phyloP scores from a whole-genome alignment of 1,140 invertebrate genomes.

The Pseudomyrmex sp. region DNA sequence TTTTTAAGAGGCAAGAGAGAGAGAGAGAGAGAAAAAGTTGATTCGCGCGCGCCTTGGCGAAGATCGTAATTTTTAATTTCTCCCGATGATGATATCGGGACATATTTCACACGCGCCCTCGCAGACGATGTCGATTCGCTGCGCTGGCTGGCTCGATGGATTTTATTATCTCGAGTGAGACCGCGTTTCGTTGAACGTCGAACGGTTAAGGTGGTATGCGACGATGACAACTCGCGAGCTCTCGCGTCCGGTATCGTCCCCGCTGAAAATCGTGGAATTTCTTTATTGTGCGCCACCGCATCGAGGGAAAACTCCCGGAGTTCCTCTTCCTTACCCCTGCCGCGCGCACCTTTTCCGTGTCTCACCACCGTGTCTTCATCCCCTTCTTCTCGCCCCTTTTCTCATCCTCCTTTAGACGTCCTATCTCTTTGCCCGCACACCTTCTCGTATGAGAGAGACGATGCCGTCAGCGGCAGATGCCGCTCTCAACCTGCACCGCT shows the following conservation, averaged over 20 bases:
- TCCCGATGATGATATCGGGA: not conserved
- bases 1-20: not conserved
- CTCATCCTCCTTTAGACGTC: constrained; percentile 53
- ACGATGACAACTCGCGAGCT: constrained; percentile 47
- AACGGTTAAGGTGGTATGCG: constrained; percentile 50
- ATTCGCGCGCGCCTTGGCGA: not conserved
- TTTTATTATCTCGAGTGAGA: constrained; percentile 79
- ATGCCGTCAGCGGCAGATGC: constrained; percentile 78
- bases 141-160: constrained; percentile 65
- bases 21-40: not conserved
- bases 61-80: constrained; percentile 50
- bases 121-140: constrained; percentile 43
- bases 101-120: not conserved
- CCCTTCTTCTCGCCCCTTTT: constrained; percentile 42
- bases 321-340: constrained; percentile 32
- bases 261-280: constrained; percentile 76
- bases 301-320: constrained; percentile 21
- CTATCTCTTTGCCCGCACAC: constrained; percentile 47
- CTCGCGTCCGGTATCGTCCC: constrained; percentile 52
- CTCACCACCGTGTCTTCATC: constrained; percentile 45
- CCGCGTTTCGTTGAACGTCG: constrained; percentile 61
- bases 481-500: constrained; percentile 75
- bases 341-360: not conserved
- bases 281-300: constrained; percentile 75
- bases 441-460: constrained; percentile 51